Percentiles rank a stretch among this genome's conserved stretches.
Evolutionary conservation across 2,797 vertebrate species (phyloP).

Genomic region (Phrynocephalus guinanensis): DNA sequence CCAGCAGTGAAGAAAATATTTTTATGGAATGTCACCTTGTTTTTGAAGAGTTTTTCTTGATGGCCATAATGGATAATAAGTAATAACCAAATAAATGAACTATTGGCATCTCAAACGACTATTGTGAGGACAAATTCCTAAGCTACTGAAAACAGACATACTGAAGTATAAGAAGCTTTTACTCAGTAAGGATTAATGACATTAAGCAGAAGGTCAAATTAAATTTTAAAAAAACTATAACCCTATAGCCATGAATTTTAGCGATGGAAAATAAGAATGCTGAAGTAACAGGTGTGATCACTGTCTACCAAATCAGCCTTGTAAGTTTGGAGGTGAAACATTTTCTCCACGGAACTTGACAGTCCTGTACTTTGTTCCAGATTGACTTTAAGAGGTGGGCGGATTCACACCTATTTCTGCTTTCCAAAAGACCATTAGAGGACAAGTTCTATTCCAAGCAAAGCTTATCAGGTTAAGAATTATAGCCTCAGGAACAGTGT

Average conservation of each 20-base stretch:
- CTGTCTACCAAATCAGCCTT: slow-evolving; percentile 30
- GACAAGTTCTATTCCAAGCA: slow-evolving; percentile 55
- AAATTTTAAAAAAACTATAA: slow-evolving; percentile 32
- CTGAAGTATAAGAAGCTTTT: slow-evolving; percentile 52
- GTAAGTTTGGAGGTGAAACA: neutral
- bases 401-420: slow-evolving; percentile 52
- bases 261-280: neutral
- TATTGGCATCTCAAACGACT: neutral
- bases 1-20: neutral
- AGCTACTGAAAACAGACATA: neutral
- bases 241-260: neutral
- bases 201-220: slow-evolving; percentile 40
- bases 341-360: slow-evolving; percentile 29
- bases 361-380: slow-evolving; percentile 24
- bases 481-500: slow-evolving; percentile 16
- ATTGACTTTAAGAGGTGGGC: slow-evolving; percentile 26
- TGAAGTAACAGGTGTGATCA: neutral
- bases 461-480: slow-evolving; percentile 55
- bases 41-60: neutral
- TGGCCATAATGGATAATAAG: neutral
- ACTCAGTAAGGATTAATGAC: slow-evolving; percentile 46
- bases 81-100: neutral
- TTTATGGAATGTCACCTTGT: neutral
- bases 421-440: slow-evolving; percentile 32
- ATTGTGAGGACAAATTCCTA: neutral